Base-by-base conservation (phyloP, 2,888 invertebrate species). In the Oscheius onirici region DNA sequence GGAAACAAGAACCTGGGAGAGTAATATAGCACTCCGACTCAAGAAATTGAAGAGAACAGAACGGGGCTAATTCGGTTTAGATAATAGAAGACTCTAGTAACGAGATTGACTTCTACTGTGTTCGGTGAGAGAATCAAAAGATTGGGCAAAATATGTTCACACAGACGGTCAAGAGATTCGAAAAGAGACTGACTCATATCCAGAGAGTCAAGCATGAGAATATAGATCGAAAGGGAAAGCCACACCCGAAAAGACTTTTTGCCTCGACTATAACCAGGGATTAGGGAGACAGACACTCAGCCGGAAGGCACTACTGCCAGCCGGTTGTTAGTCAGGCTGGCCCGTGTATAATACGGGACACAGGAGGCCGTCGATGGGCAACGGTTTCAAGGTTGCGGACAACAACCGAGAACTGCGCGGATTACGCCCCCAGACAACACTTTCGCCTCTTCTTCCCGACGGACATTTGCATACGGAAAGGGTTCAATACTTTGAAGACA, bases 371-470 rank as follows among this genome's bases (percentile, higher is more conserved):
- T 17, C 49, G 60, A 60, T 63, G 63, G 63, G 46, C 49, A 63
- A 20, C 46, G 20, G n/a, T 34, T 63, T 63, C 63, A 63, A 63
- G 63, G 63, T 46, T 63, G 46, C 49, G 49, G 13, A 63, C 63
- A 63, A 63, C 63, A 63, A 63, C 34, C 49, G 63, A 63, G 63
- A 46, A 46, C 46, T 22, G 44, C 22, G 60, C 60, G 34, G 63
- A 63, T 63, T 63, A 63, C 63, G 63, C 34, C 63, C 63, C 20
- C 49, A 34, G 34, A 34, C 63, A 41, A 60, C 60, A 60, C 60
- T 60, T 60, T 60, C 60, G 41, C 60, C 60, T 40, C 55, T 6
- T 34, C 55, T 26, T 17, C 55, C 60, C 60, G 60, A 60, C 55
- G 15, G 41, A 34, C 34, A 58, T 58, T 58, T 58, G 58, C 58